Evolutionary conservation across 2,888 invertebrate genomes (phyloP).

Genomic region (Tribolium freemani): DNA sequence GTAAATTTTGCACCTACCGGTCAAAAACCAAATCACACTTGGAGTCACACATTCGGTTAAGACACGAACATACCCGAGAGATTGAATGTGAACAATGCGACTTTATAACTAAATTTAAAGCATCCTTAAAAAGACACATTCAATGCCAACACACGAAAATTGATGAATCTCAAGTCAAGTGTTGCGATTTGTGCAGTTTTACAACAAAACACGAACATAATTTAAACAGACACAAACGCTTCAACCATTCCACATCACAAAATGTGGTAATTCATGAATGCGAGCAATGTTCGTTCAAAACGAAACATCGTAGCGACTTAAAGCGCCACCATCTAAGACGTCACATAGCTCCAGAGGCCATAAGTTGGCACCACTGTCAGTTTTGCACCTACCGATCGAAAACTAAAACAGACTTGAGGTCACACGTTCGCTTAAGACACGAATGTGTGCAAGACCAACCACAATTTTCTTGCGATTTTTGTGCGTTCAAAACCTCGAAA

Average conservation of each 20-base stretch:
- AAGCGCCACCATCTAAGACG: neutral
- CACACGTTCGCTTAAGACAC: neutral
- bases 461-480: neutral
- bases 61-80: too few species aligned
- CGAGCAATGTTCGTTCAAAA: neutral
- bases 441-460: neutral
- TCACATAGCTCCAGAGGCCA: neutral
- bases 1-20: too few species aligned
- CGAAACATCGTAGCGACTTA: neutral
- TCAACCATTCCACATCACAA: neutral
- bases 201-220: neutral
- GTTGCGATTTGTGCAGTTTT: neutral
- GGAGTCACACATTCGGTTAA: too few species aligned
- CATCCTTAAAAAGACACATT: neutral
- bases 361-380: neutral
- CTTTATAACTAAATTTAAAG: neutral
- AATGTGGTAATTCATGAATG: neutral
- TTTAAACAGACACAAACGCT: neutral
- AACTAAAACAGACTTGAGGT: neutral
- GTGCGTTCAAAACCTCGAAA: neutral
- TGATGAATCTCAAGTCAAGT: neutral
- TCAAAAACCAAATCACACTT: too few species aligned
- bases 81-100: neutral
- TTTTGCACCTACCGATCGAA: neutral
- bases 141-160: neutral